A percentile compares a stretch with the other conserved stretches of the same genome.
Evolutionary conservation across 2,113 vertebrate genomes (phyloP).

Genomic region (Petrocephalus microphthalmus): DNA sequence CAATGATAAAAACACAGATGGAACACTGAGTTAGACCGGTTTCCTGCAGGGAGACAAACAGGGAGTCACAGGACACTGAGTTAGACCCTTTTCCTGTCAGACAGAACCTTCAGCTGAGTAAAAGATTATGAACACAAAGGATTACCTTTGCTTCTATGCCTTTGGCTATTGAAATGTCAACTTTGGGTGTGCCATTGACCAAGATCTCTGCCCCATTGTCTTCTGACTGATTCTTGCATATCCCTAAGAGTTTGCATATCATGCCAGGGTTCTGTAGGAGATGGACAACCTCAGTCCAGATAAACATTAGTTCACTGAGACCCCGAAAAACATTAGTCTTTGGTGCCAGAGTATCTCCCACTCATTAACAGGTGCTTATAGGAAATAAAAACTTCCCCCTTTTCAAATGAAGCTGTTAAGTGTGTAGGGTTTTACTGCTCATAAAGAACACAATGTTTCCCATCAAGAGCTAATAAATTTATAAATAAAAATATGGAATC

Average conservation of each 20-base stretch:
- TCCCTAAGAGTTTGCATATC: conserved; percentile 57
- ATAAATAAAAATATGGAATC: neutral
- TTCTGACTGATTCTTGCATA: conserved; percentile 50
- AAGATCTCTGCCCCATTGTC: conserved; percentile 27
- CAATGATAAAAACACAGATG: conserved; percentile 51
- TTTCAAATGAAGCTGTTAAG: neutral
- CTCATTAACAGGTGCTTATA: neutral
- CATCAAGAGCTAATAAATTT: neutral
- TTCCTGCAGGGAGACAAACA: neutral
- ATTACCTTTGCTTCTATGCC: conserved; percentile 33
- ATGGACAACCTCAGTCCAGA: neutral
- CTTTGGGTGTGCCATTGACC: conserved; percentile 35
- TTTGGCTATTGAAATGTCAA: conserved; percentile 18
- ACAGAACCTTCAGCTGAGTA: neutral
- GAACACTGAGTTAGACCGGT: conserved; percentile 35
- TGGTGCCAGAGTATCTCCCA: neutral
- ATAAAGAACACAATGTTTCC: neutral
- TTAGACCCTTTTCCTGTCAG: conserved; percentile 30
- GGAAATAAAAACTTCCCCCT: neutral
- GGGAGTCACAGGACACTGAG: neutral
- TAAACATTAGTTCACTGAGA: neutral
- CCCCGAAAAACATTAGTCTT: no score
- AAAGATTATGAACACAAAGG: neutral
- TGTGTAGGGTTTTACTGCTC: neutral
- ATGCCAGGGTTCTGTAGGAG: conserved; percentile 1